These are phyloP conservation scores for Poicephalus meyeri DNA, from an alignment of 2,113 vertebrate species.

Conservation along the genomic window DNA sequence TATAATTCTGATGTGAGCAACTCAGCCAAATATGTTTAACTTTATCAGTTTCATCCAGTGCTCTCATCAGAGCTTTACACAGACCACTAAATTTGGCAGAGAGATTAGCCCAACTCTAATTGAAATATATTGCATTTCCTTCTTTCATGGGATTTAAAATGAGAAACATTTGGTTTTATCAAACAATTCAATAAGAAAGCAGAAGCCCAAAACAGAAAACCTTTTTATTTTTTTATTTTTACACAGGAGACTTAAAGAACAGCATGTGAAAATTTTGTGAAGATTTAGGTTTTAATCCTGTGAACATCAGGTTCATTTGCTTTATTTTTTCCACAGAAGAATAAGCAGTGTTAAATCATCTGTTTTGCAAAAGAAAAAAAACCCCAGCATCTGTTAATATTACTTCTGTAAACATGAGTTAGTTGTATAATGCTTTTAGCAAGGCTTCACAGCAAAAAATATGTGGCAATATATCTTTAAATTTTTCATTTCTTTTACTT, in stretches of 20 bases:
- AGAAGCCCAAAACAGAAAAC: neutral
- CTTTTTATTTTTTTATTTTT: neutral
- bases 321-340: neutral
- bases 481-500: neutral
- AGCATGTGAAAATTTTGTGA: neutral
- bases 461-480: neutral
- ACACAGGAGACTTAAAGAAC: neutral
- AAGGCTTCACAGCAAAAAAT: neutral
- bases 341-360: neutral
- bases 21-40: constrained; percentile 9
- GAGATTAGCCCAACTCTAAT: constrained; percentile 2
- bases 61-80: constrained; percentile 5
- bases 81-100: constrained; percentile 27
- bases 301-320: neutral
- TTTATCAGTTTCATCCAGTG: constrained; percentile 32
- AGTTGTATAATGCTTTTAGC: neutral
- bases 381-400: neutral
- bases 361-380: neutral
- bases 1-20: constrained; percentile 15
- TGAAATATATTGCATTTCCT: constrained; percentile 48
- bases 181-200: constrained; percentile 28
- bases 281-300: neutral
- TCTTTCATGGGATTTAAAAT: constrained; percentile 24
- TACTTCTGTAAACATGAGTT: neutral
- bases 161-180: neutral